Conservation (phyloP, 2,797 vertebrate genomes). For the Sebastes alutus region DNA sequence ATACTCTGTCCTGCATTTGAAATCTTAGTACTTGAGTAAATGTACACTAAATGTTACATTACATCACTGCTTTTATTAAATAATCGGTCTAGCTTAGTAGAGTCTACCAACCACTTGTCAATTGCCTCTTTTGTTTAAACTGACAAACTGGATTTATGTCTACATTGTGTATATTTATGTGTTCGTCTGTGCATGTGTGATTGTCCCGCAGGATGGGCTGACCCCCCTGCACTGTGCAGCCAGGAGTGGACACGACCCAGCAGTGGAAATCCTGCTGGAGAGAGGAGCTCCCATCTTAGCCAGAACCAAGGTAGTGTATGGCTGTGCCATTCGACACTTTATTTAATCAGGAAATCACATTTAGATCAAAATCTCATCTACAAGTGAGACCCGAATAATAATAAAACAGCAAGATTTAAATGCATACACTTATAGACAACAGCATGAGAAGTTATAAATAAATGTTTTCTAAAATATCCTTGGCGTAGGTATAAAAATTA, state of each 20-base stretch:
- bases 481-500: no score
- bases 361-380: no score
- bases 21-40: no score
- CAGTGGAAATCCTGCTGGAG: slow-evolving; percentile 92
- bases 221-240: slow-evolving; percentile 97
- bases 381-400: no score
- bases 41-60: no score
- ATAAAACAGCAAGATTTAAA: no score
- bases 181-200: slow-evolving; percentile 23
- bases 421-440: no score
- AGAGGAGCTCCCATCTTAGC: slow-evolving; percentile 93
- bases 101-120: background rate
- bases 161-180: background rate
- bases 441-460: no score
- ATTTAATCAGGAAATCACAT: no score
- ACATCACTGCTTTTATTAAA: background rate
- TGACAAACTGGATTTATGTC: background rate
- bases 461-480: no score
- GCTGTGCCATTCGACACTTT: background rate
- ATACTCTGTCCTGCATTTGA: no score
- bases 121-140: background rate
- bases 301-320: slow-evolving; percentile 89
- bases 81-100: background rate
- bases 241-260: slow-evolving; percentile 93
- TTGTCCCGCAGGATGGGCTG: slow-evolving; percentile 88